phyloP scores from a whole-genome alignment of 2,113 vertebrate genomes.

The Thamnaconus septentrionalis region DNA sequence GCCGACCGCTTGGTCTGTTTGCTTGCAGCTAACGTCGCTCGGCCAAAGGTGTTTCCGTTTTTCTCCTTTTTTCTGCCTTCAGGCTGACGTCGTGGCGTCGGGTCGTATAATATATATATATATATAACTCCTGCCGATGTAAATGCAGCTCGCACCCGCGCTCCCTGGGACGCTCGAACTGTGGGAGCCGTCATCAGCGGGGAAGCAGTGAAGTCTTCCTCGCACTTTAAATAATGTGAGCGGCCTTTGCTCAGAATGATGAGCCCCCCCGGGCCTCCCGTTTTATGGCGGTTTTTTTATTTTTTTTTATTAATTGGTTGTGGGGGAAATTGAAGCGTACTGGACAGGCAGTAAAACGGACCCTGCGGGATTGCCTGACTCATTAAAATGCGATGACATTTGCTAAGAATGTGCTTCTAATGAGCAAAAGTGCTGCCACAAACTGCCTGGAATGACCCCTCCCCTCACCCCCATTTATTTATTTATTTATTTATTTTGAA shows the following conservation, averaged over 20 bases:
- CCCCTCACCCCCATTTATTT: no score
- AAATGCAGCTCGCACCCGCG: no score
- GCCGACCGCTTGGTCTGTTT: neutral
- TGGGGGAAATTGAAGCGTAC: constrained; percentile 21
- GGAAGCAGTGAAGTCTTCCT: neutral
- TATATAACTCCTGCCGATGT: no score
- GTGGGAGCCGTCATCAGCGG: neutral
- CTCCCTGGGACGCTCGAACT: no score
- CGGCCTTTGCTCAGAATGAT: constrained; percentile 8
- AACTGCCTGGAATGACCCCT: constrained; percentile 21
- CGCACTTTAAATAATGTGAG: constrained; percentile 9
- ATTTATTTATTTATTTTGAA: no score
- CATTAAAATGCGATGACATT: constrained; percentile 49
- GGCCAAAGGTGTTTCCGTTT: no score
- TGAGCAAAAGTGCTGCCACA: constrained; percentile 31
- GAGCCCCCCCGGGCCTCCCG: neutral
- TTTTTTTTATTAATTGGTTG: constrained; percentile 26
- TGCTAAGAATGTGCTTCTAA: constrained; percentile 31
- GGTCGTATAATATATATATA: no score
- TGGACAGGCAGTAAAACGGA: constrained; percentile 18
- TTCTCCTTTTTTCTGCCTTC: neutral
- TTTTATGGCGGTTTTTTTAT: neutral
- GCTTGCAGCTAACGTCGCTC: neutral
- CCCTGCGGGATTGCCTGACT: constrained; percentile 20
- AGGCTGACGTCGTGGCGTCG: neutral